phyloP scores from a whole-genome alignment of 2,888 invertebrate genomes.

The Seira musarum region DNA sequence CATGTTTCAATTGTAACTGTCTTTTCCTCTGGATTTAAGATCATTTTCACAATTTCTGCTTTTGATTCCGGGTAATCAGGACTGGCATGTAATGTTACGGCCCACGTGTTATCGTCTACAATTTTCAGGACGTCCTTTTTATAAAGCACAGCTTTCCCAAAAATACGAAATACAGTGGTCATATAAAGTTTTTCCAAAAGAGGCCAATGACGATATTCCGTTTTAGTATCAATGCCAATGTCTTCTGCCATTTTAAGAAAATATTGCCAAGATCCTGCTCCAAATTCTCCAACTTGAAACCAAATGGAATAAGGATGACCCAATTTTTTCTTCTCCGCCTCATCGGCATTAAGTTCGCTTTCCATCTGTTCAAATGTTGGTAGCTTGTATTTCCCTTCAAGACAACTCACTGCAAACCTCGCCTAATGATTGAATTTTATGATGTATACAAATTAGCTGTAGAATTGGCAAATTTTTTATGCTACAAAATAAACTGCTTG shows the following conservation, averaged over 20 bases:
- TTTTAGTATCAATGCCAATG: conserved; percentile 16
- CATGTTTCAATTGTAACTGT: background rate
- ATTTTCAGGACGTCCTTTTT: conserved; percentile 15
- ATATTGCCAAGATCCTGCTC: conserved; percentile 11
- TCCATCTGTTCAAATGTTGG: conserved; percentile 39
- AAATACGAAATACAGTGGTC: background rate
- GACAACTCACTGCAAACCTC: background rate
- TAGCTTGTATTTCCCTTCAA: conserved; percentile 28
- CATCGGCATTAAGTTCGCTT: conserved; percentile 6
- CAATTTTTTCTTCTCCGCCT: conserved; percentile 17
- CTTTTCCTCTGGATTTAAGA: conserved; percentile 2
- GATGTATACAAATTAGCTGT: conserved; percentile 3
- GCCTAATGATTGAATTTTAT: no score
- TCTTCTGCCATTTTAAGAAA: conserved; percentile 17
- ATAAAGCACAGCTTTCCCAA: conserved; percentile 17
- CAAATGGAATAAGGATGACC: conserved; percentile 10
- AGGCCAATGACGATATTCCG: conserved; percentile 16
- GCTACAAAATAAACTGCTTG: background rate
- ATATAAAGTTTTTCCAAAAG: conserved; percentile 14
- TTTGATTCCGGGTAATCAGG: conserved; percentile 28
- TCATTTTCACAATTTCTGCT: conserved; percentile 12
- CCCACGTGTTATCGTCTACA: conserved; percentile 12
- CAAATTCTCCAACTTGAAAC: conserved; percentile 33
- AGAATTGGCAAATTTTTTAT: background rate
- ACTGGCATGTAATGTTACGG: background rate